Conservation (phyloP, 2,888 invertebrate genomes). For the Drosophila nigricruria region DNA sequence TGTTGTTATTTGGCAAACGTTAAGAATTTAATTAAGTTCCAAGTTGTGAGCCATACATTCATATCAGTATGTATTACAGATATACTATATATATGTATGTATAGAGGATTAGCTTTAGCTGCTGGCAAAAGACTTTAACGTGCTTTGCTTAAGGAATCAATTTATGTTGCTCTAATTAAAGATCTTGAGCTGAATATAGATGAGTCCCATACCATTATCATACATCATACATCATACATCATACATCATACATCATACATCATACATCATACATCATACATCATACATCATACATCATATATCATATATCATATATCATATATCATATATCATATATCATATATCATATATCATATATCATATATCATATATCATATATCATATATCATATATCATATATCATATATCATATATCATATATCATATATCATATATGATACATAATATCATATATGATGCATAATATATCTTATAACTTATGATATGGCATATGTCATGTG, state of each 20-base stretch:
- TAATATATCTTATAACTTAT: not conserved
- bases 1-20: constrained; percentile 51
- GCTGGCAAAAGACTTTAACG: constrained; percentile 8
- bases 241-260: not conserved
- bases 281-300: not conserved
- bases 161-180: constrained; percentile 7
- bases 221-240: not conserved
- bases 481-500: not conserved
- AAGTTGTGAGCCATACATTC: constrained; percentile 33
- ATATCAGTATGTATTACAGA: constrained; percentile 20
- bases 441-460: not conserved
- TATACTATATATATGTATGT: not conserved
- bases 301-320: not conserved
- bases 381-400: not conserved
- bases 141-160: not conserved
- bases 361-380: not conserved
- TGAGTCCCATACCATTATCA: not conserved
- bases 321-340: not conserved
- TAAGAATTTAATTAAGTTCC: constrained; percentile 76
- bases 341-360: not conserved
- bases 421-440: not conserved
- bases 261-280: not conserved
- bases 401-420: not conserved
- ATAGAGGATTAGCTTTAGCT: not conserved
- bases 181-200: not conserved